Conservation (phyloP, 2,888 invertebrate genomes). For the Arge pagana region DNA sequence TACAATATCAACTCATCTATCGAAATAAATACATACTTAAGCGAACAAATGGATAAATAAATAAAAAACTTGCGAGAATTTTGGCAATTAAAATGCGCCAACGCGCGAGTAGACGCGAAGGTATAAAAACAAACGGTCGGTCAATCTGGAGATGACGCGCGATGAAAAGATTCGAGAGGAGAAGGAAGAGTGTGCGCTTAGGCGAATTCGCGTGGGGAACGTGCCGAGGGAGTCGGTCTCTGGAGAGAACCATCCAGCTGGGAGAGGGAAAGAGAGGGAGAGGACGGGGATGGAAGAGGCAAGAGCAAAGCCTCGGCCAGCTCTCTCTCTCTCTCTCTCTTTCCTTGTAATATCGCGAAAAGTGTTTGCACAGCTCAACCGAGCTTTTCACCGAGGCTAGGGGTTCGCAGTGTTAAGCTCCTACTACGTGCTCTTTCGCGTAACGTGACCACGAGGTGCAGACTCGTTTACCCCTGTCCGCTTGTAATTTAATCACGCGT, state of each 20-base stretch:
- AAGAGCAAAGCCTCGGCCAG: conserved; percentile 30
- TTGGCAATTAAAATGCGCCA: conserved; percentile 15
- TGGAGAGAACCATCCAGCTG: conserved; percentile 27
- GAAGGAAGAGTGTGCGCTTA: conserved; percentile 8
- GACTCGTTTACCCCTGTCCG: no score
- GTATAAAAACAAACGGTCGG: conserved; percentile 13
- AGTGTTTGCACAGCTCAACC: conserved; percentile 56
- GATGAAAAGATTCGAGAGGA: conserved; percentile 8
- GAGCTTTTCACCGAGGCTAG: conserved; percentile 37
- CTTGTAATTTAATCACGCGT: no score
- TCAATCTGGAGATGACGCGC: conserved; percentile 13
- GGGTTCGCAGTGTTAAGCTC: neutral
- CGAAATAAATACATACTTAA: no score
- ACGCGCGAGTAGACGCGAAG: neutral
- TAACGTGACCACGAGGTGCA: conserved; percentile 7
- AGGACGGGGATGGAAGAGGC: conserved; percentile 20
- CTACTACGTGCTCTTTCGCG: no score
- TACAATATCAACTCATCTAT: no score
- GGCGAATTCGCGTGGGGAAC: no score
- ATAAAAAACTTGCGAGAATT: no score
- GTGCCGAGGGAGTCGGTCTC: no score
- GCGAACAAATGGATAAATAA: no score
- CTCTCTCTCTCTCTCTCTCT: conserved; percentile 31
- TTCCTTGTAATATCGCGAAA: conserved; percentile 54
- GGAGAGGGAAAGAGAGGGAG: conserved; percentile 17